phyloP scores from a whole-genome alignment of 2,888 invertebrate genomes.

The Eutolmus rufibarbis region DNA sequence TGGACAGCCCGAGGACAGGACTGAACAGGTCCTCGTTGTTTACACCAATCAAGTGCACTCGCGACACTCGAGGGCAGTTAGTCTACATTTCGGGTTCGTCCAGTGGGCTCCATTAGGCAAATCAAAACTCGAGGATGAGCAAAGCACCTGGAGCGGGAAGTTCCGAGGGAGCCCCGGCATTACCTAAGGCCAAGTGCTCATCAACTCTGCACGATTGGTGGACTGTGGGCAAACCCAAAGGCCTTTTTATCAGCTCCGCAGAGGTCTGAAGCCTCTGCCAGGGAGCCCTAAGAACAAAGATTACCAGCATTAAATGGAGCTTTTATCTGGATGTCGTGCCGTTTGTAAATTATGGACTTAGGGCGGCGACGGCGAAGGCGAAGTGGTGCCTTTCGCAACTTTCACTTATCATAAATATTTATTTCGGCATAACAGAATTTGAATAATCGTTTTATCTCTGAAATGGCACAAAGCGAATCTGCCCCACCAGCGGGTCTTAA shows the following conservation, averaged over 20 bases:
- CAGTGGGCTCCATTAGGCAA: neutral
- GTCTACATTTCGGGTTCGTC: neutral
- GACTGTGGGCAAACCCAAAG: neutral
- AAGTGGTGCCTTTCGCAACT: constrained; percentile 8
- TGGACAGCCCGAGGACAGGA: neutral
- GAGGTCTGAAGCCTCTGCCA: neutral
- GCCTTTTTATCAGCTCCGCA: neutral
- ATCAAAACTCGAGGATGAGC: neutral
- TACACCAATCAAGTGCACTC: neutral
- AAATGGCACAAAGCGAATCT: constrained; percentile 36
- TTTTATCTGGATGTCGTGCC: constrained; percentile 31
- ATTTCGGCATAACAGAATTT: constrained; percentile 36
- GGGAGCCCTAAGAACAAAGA: neutral
- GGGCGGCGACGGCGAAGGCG: neutral
- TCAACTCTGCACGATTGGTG: neutral
- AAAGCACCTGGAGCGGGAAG: neutral
- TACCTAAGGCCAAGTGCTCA: neutral
- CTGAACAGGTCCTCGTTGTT: neutral
- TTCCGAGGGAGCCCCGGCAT: neutral
- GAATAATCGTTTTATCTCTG: constrained; percentile 39
- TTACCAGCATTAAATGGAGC: constrained; percentile 30
- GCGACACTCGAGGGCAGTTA: neutral
- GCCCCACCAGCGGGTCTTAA: constrained; percentile 18
- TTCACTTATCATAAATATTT: constrained; percentile 41
- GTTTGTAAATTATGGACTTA: constrained; percentile 29